These are phyloP conservation scores for Scaptomyza tumidula DNA, from an alignment of 2,888 invertebrate genomes.

Conservation along the genomic window DNA sequence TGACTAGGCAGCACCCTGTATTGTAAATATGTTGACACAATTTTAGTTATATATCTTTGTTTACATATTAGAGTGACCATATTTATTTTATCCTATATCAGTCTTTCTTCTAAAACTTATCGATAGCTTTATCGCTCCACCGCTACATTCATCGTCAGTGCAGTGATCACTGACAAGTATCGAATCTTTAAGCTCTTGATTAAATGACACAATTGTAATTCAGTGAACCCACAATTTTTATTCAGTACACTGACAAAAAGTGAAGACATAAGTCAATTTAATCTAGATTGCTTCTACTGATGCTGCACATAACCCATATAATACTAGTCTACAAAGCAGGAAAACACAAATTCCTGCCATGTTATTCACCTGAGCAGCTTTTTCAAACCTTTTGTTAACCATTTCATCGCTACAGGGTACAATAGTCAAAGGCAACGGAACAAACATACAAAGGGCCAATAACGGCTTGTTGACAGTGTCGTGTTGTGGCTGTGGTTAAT, in stretches of 20 bases:
- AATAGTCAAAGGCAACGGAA: constrained; percentile 20
- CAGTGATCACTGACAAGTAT: background rate
- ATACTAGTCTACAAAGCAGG: background rate
- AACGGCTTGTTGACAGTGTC: constrained; percentile 46
- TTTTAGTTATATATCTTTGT: too few relatives aligned
- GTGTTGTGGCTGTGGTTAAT: constrained; percentile 56
- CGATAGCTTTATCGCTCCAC: background rate
- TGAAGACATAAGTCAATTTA: background rate
- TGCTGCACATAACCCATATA: background rate
- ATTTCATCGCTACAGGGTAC: constrained; percentile 26
- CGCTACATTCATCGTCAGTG: background rate
- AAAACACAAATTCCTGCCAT: background rate
- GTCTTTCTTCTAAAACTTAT: background rate
- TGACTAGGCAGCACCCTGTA: constrained; percentile 6
- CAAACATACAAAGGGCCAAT: constrained; percentile 24
- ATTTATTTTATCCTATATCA: background rate
- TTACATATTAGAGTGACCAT: background rate
- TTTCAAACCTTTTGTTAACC: constrained; percentile 5
- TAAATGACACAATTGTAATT: too few relatives aligned
- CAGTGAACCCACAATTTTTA: background rate
- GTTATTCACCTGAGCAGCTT: background rate
- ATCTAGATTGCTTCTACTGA: background rate
- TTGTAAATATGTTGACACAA: too few relatives aligned
- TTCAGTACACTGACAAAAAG: background rate
- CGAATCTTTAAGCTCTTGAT: background rate